Conservation (phyloP, 1,140 invertebrate genomes). For the Drosophila asahinai region DNA sequence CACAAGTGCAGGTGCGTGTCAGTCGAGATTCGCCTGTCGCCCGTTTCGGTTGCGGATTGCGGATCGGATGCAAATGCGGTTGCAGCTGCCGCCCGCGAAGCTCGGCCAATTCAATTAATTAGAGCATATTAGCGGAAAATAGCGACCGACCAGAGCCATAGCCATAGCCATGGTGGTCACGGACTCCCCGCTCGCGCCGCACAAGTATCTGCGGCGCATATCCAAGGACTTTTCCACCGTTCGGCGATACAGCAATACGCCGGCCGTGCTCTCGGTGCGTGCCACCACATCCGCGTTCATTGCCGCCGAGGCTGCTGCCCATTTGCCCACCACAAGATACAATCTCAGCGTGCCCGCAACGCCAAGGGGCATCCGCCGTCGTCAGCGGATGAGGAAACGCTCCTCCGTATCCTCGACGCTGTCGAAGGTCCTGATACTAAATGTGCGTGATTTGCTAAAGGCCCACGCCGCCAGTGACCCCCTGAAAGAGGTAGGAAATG, state of each 20-base stretch:
- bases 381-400: conserved; percentile 70
- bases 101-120: conserved; percentile 56
- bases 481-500: conserved; percentile 56
- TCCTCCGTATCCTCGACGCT: conserved; percentile 82
- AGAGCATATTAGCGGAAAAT: conserved; percentile 59
- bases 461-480: conserved; percentile 49
- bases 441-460: conserved; percentile 81
- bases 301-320: conserved; percentile 36
- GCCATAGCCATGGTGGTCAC: conserved; percentile 54
- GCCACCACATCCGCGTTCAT: conserved; percentile 36
- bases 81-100: conserved; percentile 6
- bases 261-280: conserved; percentile 22
- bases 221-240: conserved; percentile 82
- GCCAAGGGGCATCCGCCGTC: conserved; percentile 70
- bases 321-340: conserved; percentile 29
- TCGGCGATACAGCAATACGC: conserved; percentile 76
- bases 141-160: conserved; percentile 17
- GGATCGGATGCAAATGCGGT: conserved; percentile 27
- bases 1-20: conserved; percentile 50
- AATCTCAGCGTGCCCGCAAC: conserved; percentile 5
- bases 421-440: conserved; percentile 83
- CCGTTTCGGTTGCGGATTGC: conserved; percentile 38
- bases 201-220: conserved; percentile 77
- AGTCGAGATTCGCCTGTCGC: conserved; percentile 60
- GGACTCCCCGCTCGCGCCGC: conserved; percentile 67